These are phyloP conservation scores for Marronus borbonicus DNA, from an alignment of 2,888 invertebrate species.

Conservation along the genomic window DNA sequence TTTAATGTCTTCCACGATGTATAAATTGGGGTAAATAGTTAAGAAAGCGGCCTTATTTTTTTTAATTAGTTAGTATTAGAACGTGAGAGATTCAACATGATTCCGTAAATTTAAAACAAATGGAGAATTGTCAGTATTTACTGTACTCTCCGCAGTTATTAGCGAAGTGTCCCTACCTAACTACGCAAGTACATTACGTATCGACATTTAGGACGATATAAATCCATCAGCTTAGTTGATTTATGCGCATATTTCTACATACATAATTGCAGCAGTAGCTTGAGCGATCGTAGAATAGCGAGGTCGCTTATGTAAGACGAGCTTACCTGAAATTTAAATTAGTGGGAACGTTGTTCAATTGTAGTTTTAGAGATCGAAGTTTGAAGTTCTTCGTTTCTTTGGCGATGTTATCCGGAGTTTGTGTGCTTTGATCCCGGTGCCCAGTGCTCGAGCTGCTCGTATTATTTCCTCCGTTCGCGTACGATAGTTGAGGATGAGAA, in stretches of 20 bases:
- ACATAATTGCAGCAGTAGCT: not conserved
- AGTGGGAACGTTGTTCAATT: slow-evolving; percentile 77
- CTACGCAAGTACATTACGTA: not conserved
- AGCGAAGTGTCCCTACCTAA: not conserved
- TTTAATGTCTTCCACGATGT: no score
- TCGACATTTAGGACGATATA: not conserved
- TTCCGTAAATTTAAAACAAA: no score
- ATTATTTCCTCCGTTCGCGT: slow-evolving; percentile 72
- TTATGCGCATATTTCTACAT: slow-evolving; percentile 27
- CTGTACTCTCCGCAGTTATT: no score
- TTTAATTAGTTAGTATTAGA: no score
- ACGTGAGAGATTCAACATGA: no score
- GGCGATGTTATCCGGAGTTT: slow-evolving; percentile 81
- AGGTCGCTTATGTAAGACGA: not conserved
- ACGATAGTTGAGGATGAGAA: slow-evolving; percentile 76
- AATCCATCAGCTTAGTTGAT: slow-evolving; percentile 20
- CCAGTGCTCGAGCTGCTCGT: slow-evolving; percentile 62
- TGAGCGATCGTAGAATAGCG: not conserved
- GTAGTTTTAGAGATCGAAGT: slow-evolving; percentile 75
- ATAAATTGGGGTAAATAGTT: no score
- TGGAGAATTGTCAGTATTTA: no score
- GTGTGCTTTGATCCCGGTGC: slow-evolving; percentile 79
- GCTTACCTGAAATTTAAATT: slow-evolving; percentile 75
- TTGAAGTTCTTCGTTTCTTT: slow-evolving; percentile 78
- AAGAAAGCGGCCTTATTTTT: no score